Percentiles rank a stretch among this genome's conserved stretches.
Conservation (phyloP, 2,888 invertebrate genomes). For the Drosophila subsilvestris region DNA sequence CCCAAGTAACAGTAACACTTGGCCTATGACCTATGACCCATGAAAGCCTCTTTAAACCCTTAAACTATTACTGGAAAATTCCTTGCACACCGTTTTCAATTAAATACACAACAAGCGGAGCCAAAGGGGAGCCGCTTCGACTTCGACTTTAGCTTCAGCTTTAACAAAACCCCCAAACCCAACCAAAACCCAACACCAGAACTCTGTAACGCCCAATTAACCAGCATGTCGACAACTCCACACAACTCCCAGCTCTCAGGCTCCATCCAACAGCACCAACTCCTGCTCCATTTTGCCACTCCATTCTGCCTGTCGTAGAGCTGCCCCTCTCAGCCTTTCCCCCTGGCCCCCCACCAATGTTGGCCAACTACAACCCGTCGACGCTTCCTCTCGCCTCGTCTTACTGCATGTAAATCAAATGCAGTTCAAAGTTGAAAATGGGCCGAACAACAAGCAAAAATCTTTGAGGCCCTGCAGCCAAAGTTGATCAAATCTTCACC, state of each 20-base stretch:
- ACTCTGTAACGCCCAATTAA: constrained; percentile 66
- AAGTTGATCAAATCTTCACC: constrained; percentile 39
- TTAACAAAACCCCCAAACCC: constrained; percentile 16
- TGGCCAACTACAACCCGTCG: constrained; percentile 48
- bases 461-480: constrained; percentile 49
- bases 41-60: background rate
- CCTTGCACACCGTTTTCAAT: constrained; percentile 20
- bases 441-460: constrained; percentile 58
- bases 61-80: background rate
- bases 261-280: background rate
- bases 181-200: constrained; percentile 42
- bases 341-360: too few relatives aligned
- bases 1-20: too few relatives aligned
- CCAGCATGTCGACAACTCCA: constrained; percentile 66
- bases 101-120: background rate
- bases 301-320: constrained; percentile 16
- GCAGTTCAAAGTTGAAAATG: constrained; percentile 73
- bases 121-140: background rate
- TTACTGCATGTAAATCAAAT: constrained; percentile 69
- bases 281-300: background rate
- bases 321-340: constrained; percentile 3
- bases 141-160: background rate
- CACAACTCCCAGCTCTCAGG: constrained; percentile 20
- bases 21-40: background rate
- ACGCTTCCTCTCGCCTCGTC: constrained; percentile 45